Conservation (phyloP, 2,888 invertebrate genomes). For the Caenorhabditis panamensis region DNA sequence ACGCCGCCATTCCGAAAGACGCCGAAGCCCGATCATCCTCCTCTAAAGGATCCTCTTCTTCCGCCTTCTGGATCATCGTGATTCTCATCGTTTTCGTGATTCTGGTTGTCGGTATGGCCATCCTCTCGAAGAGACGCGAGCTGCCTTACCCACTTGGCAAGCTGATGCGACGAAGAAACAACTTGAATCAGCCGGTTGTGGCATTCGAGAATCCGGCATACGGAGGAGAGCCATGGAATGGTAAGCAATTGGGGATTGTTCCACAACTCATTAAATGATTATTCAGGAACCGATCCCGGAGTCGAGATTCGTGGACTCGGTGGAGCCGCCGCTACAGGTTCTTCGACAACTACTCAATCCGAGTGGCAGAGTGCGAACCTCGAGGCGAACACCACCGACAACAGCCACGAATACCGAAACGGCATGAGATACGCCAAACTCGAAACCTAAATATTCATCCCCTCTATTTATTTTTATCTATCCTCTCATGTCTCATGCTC, state of each 20-base stretch:
- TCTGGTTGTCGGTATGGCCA: constrained; percentile 41
- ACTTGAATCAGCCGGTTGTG: constrained; percentile 66
- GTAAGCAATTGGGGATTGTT: constrained; percentile 8
- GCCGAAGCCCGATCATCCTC: constrained; percentile 17
- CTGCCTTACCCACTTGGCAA: constrained; percentile 64
- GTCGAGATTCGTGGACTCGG: constrained; percentile 73
- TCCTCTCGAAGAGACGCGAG: constrained; percentile 57
- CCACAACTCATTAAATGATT: background rate
- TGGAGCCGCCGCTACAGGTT: background rate
- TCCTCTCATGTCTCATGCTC: background rate
- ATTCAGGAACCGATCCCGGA: constrained; percentile 63
- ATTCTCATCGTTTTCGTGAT: constrained; percentile 38
- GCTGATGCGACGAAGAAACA: constrained; percentile 50
- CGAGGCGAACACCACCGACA: constrained; percentile 51
- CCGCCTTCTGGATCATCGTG: constrained; percentile 56
- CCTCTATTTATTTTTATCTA: constrained; percentile 13
- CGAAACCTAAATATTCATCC: constrained; percentile 62
- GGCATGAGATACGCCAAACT: constrained; percentile 72
- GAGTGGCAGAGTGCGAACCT: constrained; percentile 70
- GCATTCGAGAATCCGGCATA: constrained; percentile 74
- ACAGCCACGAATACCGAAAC: constrained; percentile 60
- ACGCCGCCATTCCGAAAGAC: constrained; percentile 51
- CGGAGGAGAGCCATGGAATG: constrained; percentile 54
- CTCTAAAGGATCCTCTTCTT: constrained; percentile 37
- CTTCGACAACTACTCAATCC: constrained; percentile 28